Conservation (phyloP, 92 coral and sea anemone genomes). For the Pocillopora grandis region DNA sequence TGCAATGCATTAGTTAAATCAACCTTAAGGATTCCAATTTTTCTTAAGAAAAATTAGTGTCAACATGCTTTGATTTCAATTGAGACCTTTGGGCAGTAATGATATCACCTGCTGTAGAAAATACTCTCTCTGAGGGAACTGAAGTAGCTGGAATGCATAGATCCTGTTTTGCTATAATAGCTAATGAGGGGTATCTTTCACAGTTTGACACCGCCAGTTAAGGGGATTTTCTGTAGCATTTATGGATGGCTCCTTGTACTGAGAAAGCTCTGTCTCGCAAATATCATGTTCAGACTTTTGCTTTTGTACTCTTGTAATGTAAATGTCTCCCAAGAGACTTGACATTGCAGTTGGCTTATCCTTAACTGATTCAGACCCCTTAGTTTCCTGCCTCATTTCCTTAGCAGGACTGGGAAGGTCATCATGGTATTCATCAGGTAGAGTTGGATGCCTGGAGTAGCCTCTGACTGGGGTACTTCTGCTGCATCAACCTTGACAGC, state of each 20-base stretch:
- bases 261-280: slow-evolving; percentile 22
- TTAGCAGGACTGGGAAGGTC: slow-evolving; percentile 34
- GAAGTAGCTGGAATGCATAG: slow-evolving; percentile 34
- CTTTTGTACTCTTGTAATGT: slow-evolving; percentile 30
- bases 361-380: not conserved
- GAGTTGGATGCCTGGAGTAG: slow-evolving; percentile 19
- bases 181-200: not conserved
- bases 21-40: too few species aligned
- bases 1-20: too few species aligned
- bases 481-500: slow-evolving; percentile 40
- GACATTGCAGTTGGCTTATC: slow-evolving; percentile 44
- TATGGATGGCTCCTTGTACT: slow-evolving; percentile 38
- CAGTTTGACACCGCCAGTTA: not conserved
- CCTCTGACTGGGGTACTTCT: not conserved
- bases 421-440: slow-evolving; percentile 28
- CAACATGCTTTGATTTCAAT: too few species aligned
- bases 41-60: too few species aligned
- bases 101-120: slow-evolving; percentile 38
- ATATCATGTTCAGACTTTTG: slow-evolving; percentile 12
- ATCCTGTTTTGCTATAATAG: not conserved
- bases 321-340: slow-evolving; percentile 39
- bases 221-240: slow-evolving; percentile 39
- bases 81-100: not conserved
- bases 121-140: slow-evolving; percentile 31
- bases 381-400: slow-evolving; percentile 31